These are phyloP conservation scores for Endotricha flammealis DNA, from an alignment of 2,888 invertebrate species.

Conservation along the genomic window DNA sequence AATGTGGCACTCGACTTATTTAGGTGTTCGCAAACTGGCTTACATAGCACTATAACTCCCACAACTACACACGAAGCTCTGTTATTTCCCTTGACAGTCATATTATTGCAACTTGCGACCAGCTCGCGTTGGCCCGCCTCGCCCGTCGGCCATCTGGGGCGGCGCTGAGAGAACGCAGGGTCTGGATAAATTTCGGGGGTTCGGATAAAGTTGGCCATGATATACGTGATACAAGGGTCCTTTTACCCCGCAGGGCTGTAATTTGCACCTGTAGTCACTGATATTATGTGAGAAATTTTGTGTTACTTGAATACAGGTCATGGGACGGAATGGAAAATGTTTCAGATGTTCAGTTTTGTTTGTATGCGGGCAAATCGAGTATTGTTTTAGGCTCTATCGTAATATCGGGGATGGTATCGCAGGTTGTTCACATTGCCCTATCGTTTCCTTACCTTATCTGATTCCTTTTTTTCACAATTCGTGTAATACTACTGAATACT, in stretches of 20 bases:
- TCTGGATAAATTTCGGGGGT: slow-evolving; percentile 34
- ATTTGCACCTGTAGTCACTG: slow-evolving; percentile 68
- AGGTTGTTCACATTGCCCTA: slow-evolving; percentile 3
- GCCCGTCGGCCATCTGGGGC: slow-evolving; percentile 31
- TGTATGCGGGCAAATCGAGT: slow-evolving; percentile 17
- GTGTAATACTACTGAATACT: too few species aligned
- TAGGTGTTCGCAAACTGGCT: slow-evolving; percentile 37
- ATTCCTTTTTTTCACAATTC: too few species aligned
- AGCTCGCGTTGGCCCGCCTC: slow-evolving; percentile 43
- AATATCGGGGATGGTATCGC: slow-evolving; percentile 3
- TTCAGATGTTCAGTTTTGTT: slow-evolving; percentile 26
- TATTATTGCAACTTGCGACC: slow-evolving; percentile 58
- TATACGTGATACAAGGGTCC: slow-evolving; percentile 54
- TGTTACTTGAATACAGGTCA: slow-evolving; percentile 43
- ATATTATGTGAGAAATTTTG: slow-evolving; percentile 68
- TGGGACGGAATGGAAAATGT: slow-evolving; percentile 26
- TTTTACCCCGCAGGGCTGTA: slow-evolving; percentile 55
- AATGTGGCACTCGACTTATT: slow-evolving; percentile 31
- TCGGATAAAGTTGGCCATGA: slow-evolving; percentile 41
- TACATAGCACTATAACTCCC: slow-evolving; percentile 42
- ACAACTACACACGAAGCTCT: slow-evolving; percentile 44
- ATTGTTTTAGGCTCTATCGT: slow-evolving; percentile 2
- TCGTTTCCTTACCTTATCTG: neutral
- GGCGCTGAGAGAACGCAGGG: slow-evolving; percentile 20
- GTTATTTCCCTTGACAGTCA: slow-evolving; percentile 68